Evolutionary conservation across 2,888 invertebrate genomes (phyloP).

Genomic region (Chironomus tentans): DNA sequence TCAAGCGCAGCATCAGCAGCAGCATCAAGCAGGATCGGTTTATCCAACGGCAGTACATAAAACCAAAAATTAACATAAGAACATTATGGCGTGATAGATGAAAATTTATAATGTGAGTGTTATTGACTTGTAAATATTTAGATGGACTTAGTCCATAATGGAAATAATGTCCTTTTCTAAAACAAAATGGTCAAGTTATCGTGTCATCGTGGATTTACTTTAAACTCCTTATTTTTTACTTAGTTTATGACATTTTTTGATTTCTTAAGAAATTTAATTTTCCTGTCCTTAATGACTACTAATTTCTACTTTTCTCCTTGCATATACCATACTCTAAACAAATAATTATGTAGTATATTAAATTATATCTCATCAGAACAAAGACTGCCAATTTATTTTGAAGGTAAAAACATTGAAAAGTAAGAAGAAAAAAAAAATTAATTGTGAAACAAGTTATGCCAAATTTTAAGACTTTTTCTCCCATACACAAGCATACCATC

Average conservation of each 20-base stretch:
- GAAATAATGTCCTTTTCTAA: no score
- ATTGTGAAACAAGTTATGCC: slow-evolving; percentile 34
- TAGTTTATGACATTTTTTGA: neutral
- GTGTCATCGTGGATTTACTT: neutral
- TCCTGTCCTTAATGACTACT: neutral
- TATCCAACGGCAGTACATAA: slow-evolving; percentile 14
- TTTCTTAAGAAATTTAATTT: neutral
- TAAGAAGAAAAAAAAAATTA: neutral
- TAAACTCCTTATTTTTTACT: no score
- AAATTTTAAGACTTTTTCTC: slow-evolving; percentile 42
- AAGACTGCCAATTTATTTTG: slow-evolving; percentile 22
- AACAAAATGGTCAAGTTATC: neutral
- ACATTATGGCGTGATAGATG: neutral
- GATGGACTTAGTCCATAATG: neutral
- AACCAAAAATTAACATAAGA: slow-evolving; percentile 26
- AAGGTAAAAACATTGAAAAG: neutral
- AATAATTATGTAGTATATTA: no score
- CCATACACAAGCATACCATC: neutral
- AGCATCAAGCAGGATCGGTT: neutral
- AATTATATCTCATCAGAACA: neutral
- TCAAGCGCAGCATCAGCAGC: neutral
- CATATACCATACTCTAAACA: neutral
- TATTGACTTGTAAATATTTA: neutral
- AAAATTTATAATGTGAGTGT: neutral
- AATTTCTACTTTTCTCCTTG: neutral